Evolutionary conservation across 2,113 vertebrate species (phyloP).

Genomic region (Etheostoma spectabile): DNA sequence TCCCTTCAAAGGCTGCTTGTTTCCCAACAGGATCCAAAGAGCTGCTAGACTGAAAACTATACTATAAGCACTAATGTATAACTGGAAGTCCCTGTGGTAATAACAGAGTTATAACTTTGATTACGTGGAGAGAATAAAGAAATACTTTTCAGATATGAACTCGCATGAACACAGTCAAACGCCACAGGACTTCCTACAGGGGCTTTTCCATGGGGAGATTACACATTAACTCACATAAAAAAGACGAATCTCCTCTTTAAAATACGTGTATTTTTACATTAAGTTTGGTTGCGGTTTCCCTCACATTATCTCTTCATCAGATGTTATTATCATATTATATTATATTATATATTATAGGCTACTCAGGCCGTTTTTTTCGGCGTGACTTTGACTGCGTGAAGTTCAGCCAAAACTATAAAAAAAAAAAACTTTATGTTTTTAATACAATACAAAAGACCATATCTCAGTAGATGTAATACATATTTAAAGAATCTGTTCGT

Average conservation of each 20-base stretch:
- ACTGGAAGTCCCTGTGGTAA: not conserved
- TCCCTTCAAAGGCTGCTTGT: conserved; percentile 40
- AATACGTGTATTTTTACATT: rapidly evolving
- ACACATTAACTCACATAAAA: not conserved
- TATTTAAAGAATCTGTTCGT: not conserved
- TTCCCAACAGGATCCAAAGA: conserved; percentile 31
- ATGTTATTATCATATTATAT: no score
- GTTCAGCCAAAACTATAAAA: not conserved
- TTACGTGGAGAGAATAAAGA: not conserved
- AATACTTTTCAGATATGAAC: not conserved
- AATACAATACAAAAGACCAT: not conserved
- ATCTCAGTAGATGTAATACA: rapidly evolving
- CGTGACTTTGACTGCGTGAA: not conserved
- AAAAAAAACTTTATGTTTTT: not conserved
- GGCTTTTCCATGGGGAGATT: not conserved
- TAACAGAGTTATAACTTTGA: not conserved
- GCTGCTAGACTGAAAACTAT: conserved; percentile 29
- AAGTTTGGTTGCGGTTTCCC: not conserved
- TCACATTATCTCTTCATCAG: not conserved
- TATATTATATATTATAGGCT: no score
- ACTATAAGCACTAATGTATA: not conserved
- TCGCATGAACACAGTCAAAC: not conserved
- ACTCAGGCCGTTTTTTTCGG: not conserved
- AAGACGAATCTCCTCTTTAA: not conserved
- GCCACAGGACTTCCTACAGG: not conserved